Evolutionary conservation across 2,888 invertebrate species (phyloP).

Genomic region (Eulithis prunata): DNA sequence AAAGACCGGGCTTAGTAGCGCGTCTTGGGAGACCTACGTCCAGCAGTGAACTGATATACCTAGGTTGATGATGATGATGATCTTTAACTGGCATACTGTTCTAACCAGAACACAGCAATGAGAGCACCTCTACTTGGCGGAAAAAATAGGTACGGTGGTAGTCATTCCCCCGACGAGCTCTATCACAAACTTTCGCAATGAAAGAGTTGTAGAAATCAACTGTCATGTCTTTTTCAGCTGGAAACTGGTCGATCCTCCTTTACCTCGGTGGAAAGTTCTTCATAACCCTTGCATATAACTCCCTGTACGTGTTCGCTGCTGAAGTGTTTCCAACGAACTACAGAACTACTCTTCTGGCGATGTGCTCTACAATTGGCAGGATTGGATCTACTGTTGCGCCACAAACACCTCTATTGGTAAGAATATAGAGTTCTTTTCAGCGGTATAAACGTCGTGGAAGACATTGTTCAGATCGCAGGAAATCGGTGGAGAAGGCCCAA

Average conservation of each 20-base stretch:
- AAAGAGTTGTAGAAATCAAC: too few species aligned
- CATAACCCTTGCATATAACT: constrained; percentile 87
- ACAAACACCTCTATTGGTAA: constrained; percentile 87
- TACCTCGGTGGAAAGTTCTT: constrained; percentile 88
- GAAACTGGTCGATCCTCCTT: constrained; percentile 81
- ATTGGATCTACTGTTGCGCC: constrained; percentile 88
- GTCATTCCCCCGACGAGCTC: too few species aligned
- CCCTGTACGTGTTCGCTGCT: constrained; percentile 87
- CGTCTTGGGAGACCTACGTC: too few species aligned
- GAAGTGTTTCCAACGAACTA: constrained; percentile 88
- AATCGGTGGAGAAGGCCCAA: too few species aligned
- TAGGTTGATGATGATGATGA: too few species aligned
- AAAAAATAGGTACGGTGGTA: too few species aligned
- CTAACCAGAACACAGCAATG: too few species aligned
- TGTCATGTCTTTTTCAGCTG: constrained; percentile 55
- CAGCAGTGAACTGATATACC: too few species aligned
- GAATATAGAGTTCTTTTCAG: constrained; percentile 36
- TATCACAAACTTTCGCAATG: too few species aligned
- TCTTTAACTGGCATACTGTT: too few species aligned
- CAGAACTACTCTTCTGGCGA: constrained; percentile 86
- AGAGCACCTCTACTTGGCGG: too few species aligned
- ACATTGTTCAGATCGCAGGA: background rate
- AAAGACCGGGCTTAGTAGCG: too few species aligned
- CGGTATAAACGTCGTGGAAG: background rate
- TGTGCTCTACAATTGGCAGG: constrained; percentile 88